These are phyloP conservation scores for Drosophila kikkawai DNA, from an alignment of 1,140 invertebrate species.

Conservation along the genomic window DNA sequence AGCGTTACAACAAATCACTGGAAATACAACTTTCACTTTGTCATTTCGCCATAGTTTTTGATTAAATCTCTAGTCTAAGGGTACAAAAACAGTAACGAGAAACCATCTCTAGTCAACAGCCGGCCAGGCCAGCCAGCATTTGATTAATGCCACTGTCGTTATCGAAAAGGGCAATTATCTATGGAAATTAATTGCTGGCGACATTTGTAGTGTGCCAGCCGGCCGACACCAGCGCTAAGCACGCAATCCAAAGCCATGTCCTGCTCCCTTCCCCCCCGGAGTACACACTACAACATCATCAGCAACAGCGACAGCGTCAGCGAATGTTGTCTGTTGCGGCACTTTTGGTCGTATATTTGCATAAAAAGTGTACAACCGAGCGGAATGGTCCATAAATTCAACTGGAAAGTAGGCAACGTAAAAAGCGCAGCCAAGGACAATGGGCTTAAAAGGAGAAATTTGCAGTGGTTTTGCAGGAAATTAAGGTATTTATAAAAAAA, in stretches of 20 bases:
- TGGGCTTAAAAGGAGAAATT: slow-evolving; percentile 13
- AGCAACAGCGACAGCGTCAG: slow-evolving; percentile 26
- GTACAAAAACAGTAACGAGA: slow-evolving; percentile 7
- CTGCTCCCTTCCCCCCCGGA: not conserved
- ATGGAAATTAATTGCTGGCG: slow-evolving; percentile 70
- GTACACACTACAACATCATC: slow-evolving; percentile 33
- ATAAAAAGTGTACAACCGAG: slow-evolving; percentile 56
- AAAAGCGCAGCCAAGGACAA: slow-evolving; percentile 36
- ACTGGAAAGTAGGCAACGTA: slow-evolving; percentile 48
- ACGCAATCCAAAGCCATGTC: slow-evolving; percentile 35
- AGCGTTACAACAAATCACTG: slow-evolving; percentile 72
- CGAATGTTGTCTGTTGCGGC: slow-evolving; percentile 51
- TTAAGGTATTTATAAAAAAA: not conserved
- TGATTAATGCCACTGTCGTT: slow-evolving; percentile 70
- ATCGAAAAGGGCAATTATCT: slow-evolving; percentile 77
- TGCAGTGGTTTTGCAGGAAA: not conserved
- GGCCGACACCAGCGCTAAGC: slow-evolving; percentile 46
- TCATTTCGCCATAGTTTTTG: slow-evolving; percentile 55
- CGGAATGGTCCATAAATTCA: slow-evolving; percentile 50
- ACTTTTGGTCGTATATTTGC: slow-evolving; percentile 54
- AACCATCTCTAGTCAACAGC: slow-evolving; percentile 47
- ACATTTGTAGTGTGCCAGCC: slow-evolving; percentile 54
- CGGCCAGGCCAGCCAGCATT: slow-evolving; percentile 5
- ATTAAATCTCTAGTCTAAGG: slow-evolving; percentile 54
- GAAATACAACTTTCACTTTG: slow-evolving; percentile 60